phyloP scores from a whole-genome alignment of 2,797 vertebrate species.

The Mareca strepera region DNA sequence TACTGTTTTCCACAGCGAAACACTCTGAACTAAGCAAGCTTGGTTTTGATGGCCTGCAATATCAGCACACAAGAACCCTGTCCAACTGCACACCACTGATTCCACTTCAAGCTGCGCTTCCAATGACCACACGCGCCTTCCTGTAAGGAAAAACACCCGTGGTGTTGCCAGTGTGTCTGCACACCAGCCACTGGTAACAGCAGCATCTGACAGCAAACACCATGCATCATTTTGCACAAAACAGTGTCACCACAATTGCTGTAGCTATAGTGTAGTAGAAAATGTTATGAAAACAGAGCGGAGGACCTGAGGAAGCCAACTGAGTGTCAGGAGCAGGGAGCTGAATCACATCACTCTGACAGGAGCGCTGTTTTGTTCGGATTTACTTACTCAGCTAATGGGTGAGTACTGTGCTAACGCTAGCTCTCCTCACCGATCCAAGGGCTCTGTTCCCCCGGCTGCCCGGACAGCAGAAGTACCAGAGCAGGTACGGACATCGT shows the following conservation, averaged over 20 bases:
- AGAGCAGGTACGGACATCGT: not conserved
- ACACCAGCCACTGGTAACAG: not conserved
- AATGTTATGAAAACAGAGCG: constrained; percentile 15
- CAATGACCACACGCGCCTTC: not conserved
- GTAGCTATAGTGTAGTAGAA: not conserved
- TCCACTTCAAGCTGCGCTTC: not conserved
- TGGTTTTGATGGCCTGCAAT: not conserved
- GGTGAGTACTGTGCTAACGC: not conserved
- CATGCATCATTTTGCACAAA: not conserved
- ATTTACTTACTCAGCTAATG: constrained; percentile 12
- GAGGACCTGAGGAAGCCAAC: not conserved
- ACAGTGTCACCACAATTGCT: not conserved
- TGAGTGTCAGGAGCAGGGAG: not conserved
- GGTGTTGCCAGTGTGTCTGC: not conserved
- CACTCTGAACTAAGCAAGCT: not conserved
- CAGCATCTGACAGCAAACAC: not conserved
- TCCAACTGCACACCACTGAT: not conserved
- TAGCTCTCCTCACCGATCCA: not conserved
- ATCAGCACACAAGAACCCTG: not conserved
- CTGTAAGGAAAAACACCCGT: not conserved
- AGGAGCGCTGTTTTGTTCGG: not conserved
- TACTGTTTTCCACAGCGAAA: not conserved
- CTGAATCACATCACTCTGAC: constrained; percentile 7
- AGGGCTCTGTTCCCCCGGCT: not conserved
- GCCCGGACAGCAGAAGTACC: not conserved